Base-by-base conservation (phyloP, 1,140 invertebrate species). In the Papilio helenus region DNA sequence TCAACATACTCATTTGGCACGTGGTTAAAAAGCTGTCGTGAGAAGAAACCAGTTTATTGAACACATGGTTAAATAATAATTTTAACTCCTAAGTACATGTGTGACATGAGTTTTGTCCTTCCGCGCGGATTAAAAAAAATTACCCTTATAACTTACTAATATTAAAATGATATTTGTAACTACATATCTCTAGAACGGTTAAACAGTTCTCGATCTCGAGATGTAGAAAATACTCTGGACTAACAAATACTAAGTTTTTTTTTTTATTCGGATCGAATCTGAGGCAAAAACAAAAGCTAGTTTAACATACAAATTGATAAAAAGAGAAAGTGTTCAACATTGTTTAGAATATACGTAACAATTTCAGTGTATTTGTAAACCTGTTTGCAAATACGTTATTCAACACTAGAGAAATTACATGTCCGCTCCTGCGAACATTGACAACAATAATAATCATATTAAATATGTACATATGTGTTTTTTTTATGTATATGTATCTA, bases 321-420 rank as follows among this genome's bases (percentile, higher is more conserved):
- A 68, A 68, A 29, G 61, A 29, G 61, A 68, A 68, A 68, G 61
- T 68, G 4, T 61, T 26, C 10, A 34, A 16, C 61, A 68, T 29
- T 16, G 14, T 29, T 18, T 68, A 68, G 61, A 68, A 68, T 34
- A 14, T 68, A 68, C 61, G 14, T 68, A 34, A 34, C 26, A 68
- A 68, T 29, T 68, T 68, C 12, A 68, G 26, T 68, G 26, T 29
- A 65, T 23, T 61, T 61, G 55, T 9, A 68, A 68, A 29, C 61
- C 61, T 26, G 61, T 68, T 29, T 68, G 23, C n/a, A 12, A 61
- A 61, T 61, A 26, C 16, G 26, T 29, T 68, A 68, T 68, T 29
- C 14, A 29, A 68, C 26, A 68, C 61, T 68, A 68, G 20, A 14
- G 12, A 34, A 68, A 29, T 29, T 68, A 1, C 7, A 29, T 29